phyloP scores from a whole-genome alignment of 2,797 vertebrate species.

The Sciurus vulgaris region DNA sequence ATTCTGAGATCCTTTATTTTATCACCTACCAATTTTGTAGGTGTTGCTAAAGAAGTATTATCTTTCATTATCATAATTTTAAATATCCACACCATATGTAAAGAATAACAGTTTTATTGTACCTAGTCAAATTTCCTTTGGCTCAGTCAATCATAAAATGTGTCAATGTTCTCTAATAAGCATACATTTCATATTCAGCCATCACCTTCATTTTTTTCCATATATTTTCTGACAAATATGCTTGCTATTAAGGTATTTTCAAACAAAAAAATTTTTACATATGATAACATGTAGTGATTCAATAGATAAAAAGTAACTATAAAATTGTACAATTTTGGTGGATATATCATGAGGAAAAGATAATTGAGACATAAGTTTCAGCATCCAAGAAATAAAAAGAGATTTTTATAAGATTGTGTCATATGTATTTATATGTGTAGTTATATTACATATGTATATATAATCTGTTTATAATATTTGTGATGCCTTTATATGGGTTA shows the following conservation, averaged over 20 bases:
- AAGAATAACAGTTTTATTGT: not conserved
- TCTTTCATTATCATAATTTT: not conserved
- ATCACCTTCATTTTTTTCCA: not conserved
- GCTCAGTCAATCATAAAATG: not conserved
- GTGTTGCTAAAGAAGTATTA: not conserved
- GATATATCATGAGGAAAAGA: not conserved
- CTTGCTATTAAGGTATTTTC: not conserved
- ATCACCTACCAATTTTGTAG: not conserved
- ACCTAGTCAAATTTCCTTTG: not conserved
- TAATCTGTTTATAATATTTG: not conserved
- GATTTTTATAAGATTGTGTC: not conserved
- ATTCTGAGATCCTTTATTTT: not conserved
- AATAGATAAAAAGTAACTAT: not conserved
- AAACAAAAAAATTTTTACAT: not conserved
- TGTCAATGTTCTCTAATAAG: not conserved
- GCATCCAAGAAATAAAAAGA: not conserved
- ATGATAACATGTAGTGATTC: not conserved
- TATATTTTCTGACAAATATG: not conserved
- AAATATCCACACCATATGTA: not conserved
- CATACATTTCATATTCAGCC: not conserved
- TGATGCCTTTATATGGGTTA: not conserved
- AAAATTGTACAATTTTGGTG: not conserved
- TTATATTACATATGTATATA: not conserved
- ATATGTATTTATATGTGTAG: not conserved
- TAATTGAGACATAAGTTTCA: not conserved